Base-by-base conservation (phyloP, 2,888 invertebrate genomes). In the Tipula helvola region DNA sequence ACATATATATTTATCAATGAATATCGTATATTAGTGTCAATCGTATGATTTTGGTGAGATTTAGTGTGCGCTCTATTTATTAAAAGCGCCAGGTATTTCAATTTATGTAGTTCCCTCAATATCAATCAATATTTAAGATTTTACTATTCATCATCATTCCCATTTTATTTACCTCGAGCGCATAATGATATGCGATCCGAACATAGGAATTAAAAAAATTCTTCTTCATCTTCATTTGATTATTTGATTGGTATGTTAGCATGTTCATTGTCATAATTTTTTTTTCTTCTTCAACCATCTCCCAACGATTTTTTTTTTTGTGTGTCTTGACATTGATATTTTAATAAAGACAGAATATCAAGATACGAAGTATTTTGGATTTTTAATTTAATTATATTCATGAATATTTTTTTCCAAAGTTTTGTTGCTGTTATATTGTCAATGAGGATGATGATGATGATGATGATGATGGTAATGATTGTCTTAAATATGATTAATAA, bases 171-270 rank as follows among this genome's bases (percentile, higher is more conserved):
- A 71, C 71, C 10, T 7, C 71, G 71, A 28, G 71, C 71, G 10
- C 10, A 71, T 52, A 52, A n/a, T 71, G 71, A 71, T 71, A 71
- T 71, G 71, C 71, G 71, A 71, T 71, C 71, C 28, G 28, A 71
- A 71, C 71, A 71, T 71, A 71, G 71, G 71, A 71, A 71, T 71
- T 71, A 71, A 71, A 10, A 44, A 71, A 28, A 71, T 71, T 71
- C 71, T 71, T 71, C 71, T 71, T 71, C 71, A 71, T 71, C 71
- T 71, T 71, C 71, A 71, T 71, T 71, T 18, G 71, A 71, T 71
- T 71, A 84, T 84, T 84, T 84, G 84, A 84, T 84, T 84, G 84
- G 84, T 84, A 84, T 84, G 84, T 84, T 84, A 84, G 84, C 84
- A 84, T 71, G 71, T 39, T 84, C 84, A 84, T 84, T 84, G 84